phyloP scores from a whole-genome alignment of 2,888 invertebrate species.

The Lochmaea crataegi region DNA sequence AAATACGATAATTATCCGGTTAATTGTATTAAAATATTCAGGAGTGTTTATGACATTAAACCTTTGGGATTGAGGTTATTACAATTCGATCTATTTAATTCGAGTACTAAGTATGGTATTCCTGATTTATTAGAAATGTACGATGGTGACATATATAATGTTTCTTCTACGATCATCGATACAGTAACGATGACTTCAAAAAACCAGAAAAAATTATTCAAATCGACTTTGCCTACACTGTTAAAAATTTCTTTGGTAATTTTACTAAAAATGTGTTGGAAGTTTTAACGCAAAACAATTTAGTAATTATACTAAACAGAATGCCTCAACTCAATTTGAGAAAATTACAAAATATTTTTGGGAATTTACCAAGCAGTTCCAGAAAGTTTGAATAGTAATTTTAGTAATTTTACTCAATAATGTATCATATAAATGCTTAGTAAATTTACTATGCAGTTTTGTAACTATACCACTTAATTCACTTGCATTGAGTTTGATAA shows the following conservation, averaged over 20 bases:
- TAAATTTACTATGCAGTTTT: too few species aligned
- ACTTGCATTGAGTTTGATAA: too few species aligned
- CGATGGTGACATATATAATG: conserved; percentile 93
- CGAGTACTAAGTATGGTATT: conserved; percentile 82
- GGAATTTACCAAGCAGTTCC: too few species aligned
- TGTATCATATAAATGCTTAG: too few species aligned
- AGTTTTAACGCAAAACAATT: conserved; percentile 1
- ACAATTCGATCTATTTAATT: conserved; percentile 93
- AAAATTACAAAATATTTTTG: too few species aligned
- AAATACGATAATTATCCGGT: conserved; percentile 97
- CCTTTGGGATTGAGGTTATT: conserved; percentile 90
- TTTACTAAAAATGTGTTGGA: not conserved
- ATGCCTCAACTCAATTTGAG: not conserved
- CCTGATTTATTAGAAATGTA: conserved; percentile 88
- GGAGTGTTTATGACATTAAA: conserved; percentile 85
- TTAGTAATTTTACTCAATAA: too few species aligned
- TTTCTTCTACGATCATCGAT: conserved; percentile 78
- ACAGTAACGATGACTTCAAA: conserved; percentile 78
- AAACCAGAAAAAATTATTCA: conserved; percentile 80
- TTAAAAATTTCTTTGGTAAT: too few species aligned
- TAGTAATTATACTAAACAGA: not conserved
- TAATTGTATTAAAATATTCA: conserved; percentile 97
- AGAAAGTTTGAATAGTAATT: too few species aligned
- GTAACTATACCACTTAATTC: too few species aligned
- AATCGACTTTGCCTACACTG: conserved; percentile 79